phyloP scores from a whole-genome alignment of 2,888 invertebrate species.

The Odontothrips loti region DNA sequence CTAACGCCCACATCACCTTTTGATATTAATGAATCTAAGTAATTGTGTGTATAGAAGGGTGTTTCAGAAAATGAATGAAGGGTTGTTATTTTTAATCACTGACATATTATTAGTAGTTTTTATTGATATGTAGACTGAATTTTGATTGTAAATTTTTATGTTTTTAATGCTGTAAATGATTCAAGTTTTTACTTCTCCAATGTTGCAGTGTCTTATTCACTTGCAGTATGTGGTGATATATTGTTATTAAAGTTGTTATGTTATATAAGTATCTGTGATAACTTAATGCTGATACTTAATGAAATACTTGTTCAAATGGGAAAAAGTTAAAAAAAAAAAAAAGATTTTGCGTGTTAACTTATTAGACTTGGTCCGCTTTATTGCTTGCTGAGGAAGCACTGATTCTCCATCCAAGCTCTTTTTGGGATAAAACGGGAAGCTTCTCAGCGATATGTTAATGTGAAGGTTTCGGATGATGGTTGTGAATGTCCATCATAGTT shows the following conservation, averaged over 20 bases:
- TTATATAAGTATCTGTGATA: slow-evolving; percentile 18
- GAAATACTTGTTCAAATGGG: background rate
- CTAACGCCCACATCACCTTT: slow-evolving; percentile 3
- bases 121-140: background rate
- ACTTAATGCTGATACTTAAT: slow-evolving; percentile 4
- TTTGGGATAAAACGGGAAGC: background rate
- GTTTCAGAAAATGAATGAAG: background rate
- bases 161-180: background rate
- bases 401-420: background rate
- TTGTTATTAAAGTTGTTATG: background rate
- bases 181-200: background rate
- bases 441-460: background rate
- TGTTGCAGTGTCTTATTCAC: background rate
- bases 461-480: background rate
- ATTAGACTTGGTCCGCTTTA: background rate
- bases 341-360: background rate
- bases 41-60: no score
- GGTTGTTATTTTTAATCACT: background rate
- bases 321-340: background rate
- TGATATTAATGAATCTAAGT: slow-evolving; percentile 15
- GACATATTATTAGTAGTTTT: background rate
- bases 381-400: background rate
- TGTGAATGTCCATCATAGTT: background rate
- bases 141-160: background rate
- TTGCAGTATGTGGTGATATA: background rate